These are phyloP conservation scores for Tryphoninae sp. DNA, from an alignment of 2,888 invertebrate species.

Conservation along the genomic window DNA sequence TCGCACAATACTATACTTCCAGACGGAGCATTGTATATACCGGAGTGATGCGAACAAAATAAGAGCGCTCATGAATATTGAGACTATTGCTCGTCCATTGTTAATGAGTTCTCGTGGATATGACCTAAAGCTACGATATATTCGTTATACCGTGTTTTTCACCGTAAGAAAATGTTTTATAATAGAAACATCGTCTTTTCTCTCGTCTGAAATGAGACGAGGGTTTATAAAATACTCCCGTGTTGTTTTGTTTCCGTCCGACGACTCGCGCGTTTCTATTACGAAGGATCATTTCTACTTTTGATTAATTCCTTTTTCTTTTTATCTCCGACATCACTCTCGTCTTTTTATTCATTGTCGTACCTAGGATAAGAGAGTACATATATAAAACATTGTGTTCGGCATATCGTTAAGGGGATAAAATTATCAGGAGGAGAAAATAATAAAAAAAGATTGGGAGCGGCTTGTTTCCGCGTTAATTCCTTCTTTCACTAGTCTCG, in stretches of 20 bases:
- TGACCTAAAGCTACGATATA: background rate
- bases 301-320: background rate
- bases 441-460: slow-evolving; percentile 28
- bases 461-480: slow-evolving; percentile 37
- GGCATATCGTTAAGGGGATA: slow-evolving; percentile 17
- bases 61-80: background rate
- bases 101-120: background rate
- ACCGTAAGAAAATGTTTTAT: background rate
- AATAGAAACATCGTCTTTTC: background rate
- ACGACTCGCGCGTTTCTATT: background rate
- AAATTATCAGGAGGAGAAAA: slow-evolving; percentile 34
- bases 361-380: background rate
- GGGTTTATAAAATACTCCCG: background rate
- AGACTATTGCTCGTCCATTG: background rate
- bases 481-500: background rate
- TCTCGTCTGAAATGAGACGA: background rate
- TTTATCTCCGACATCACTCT: background rate
- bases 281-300: background rate
- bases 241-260: background rate
- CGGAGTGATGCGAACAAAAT: background rate
- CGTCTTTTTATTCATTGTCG: background rate
- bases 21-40: background rate
- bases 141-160: background rate
- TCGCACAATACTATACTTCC: background rate
- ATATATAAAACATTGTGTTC: slow-evolving; percentile 4